Conservation (phyloP, 2,113 vertebrate species). For the Tachysurus vachellii region DNA sequence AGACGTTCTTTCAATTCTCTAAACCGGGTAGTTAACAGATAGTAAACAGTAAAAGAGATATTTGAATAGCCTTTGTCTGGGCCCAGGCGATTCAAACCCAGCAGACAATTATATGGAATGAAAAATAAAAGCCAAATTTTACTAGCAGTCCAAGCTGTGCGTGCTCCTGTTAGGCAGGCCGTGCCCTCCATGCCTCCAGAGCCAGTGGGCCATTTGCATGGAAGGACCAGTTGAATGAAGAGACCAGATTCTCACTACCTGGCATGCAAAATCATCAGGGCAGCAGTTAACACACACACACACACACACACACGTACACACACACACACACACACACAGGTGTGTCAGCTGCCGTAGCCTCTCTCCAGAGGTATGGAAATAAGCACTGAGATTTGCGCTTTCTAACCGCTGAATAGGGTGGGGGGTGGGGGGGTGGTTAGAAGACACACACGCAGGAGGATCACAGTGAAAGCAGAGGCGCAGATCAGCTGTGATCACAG, state of each 20-base stretch:
- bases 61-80: constrained; percentile 65
- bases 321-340: constrained; percentile 69
- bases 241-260: constrained; percentile 74
- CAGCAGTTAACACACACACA: constrained; percentile 72
- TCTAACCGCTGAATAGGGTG: constrained; percentile 45
- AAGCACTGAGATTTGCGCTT: constrained; percentile 68
- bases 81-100: constrained; percentile 56
- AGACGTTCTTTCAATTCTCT: constrained; percentile 36
- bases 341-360: constrained; percentile 61
- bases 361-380: constrained; percentile 67
- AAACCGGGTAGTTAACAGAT: constrained; percentile 51
- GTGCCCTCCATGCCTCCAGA: constrained; percentile 61
- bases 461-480: not conserved
- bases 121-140: constrained; percentile 68
- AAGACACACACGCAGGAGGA: constrained; percentile 16
- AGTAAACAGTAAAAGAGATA: constrained; percentile 49
- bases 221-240: constrained; percentile 73
- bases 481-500: constrained; percentile 13
- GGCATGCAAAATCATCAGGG: constrained; percentile 76
- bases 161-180: constrained; percentile 73
- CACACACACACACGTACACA: constrained; percentile 57
- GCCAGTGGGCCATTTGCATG: constrained; percentile 72
- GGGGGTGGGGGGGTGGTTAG: constrained; percentile 14
- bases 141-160: constrained; percentile 73
- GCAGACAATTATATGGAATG: constrained; percentile 58